Evolutionary conservation across 2,888 invertebrate genomes (phyloP), one percentile per base, ranked within the genome.

Genomic region (Calliscelio sp.): DNA sequence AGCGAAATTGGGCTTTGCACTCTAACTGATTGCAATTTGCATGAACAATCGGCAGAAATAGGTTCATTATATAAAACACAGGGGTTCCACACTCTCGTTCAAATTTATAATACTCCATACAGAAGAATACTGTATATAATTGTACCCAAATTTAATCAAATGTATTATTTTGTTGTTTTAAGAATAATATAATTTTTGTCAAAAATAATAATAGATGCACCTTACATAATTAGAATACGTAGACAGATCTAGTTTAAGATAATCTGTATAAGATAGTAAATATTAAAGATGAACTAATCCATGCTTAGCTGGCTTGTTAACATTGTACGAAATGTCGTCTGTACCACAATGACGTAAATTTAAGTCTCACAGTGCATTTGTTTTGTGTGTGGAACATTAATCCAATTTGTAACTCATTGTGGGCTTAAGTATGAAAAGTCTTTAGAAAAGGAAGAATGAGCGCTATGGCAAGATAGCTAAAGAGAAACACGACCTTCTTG

Each of bases 1-100:
- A 89, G 89, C 85, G 78, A 87, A 86, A 89, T 87, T 85, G 83
- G 88, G 79, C 85, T 90, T 87, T 81, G 89, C 91, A 92, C 92
- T 92, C 87, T 90, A 85, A 85, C 84, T 91, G 92, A 92, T 92
- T 92, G 90, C 89, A 87, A 90, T 89, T 89, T 89, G 88, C 89
- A 86, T 88, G 89, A 88, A 86, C 90, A 88, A 89, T 90, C 87
- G 88, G 81, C 65, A 55, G 49, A 16, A 65, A 80, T 66, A 28
- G 57, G 44, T 63, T 73, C 55, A 18, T 73, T 80, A 44, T 41
- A 66, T 57, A 73, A 73, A 71, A 80, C 71, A 79, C 24, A 73
- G 49, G 71, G 71, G 61, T 28, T 53, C 44, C 22, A 22, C n/a
- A 14, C 28, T n/a, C 53, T 65, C 16, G 14, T 53, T 59, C 14